Percentiles rank a stretch among this genome's conserved stretches.
phyloP scores from a whole-genome alignment of 2,888 invertebrate genomes.

The Calliopum simillimum region DNA sequence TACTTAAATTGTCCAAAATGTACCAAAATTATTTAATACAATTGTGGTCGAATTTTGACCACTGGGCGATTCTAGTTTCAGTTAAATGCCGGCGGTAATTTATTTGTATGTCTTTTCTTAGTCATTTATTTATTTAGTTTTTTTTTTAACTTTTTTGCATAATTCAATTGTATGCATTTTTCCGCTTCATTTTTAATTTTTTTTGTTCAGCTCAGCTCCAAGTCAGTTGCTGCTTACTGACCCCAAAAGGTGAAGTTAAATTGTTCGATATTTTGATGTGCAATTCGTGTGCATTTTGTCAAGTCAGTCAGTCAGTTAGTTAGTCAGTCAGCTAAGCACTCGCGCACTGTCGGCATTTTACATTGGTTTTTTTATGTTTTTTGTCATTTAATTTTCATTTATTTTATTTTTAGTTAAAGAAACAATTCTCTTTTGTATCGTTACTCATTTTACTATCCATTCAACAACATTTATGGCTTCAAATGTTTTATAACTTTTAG shows the following conservation, averaged over 20 bases:
- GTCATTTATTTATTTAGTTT: too few species aligned
- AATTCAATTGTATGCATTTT: conserved; percentile 30
- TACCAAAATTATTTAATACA: too few species aligned
- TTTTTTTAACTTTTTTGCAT: conserved; percentile 17
- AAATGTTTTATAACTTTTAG: too few species aligned
- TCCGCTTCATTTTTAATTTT: too few species aligned
- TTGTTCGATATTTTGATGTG: conserved; percentile 36
- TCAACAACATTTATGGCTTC: too few species aligned
- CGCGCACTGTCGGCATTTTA: not conserved
- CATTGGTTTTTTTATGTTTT: not conserved
- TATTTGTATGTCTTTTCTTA: conserved; percentile 17
- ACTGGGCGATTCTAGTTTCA: too few species aligned
- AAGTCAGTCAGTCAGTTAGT: conserved; percentile 15
- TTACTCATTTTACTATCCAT: too few species aligned
- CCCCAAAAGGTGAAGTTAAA: conserved; percentile 49
- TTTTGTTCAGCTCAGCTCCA: conserved; percentile 7
- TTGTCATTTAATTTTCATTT: not conserved
- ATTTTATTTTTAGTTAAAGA: not conserved
- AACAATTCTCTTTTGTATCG: too few species aligned
- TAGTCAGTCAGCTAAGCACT: conserved; percentile 10
- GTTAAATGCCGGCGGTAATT: too few species aligned
- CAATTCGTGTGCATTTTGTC: conserved; percentile 17
- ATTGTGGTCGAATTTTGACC: too few species aligned
- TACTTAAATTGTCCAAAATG: too few species aligned
- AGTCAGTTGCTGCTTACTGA: conserved; percentile 44